Conservation (phyloP, 2,888 invertebrate species). For the Orthosia gothica region DNA sequence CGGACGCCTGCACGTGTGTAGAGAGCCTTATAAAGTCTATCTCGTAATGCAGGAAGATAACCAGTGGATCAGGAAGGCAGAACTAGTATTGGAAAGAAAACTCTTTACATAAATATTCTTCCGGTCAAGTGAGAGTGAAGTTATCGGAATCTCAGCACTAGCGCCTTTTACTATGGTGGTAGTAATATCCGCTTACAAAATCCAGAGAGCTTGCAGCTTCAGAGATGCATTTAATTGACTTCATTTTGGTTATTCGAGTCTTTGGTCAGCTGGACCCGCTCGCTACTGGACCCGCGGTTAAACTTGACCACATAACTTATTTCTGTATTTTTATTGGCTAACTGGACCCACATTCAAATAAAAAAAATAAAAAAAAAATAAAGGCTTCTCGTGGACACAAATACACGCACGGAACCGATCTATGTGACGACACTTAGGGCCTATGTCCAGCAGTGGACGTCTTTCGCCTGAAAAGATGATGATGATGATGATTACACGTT, state of each 20-base stretch:
- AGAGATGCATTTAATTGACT: background rate
- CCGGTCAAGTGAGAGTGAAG: constrained; percentile 52
- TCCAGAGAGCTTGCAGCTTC: background rate
- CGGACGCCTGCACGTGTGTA: background rate
- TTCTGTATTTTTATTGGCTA: too few species aligned
- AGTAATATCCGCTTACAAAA: constrained; percentile 8
- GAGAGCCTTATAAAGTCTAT: constrained; percentile 26
- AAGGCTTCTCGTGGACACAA: too few species aligned
- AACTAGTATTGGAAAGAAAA: constrained; percentile 52
- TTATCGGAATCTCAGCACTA: background rate
- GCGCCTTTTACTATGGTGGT: background rate
- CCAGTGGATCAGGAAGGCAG: constrained; percentile 59
- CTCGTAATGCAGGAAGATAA: constrained; percentile 58
- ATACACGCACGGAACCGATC: too few species aligned
- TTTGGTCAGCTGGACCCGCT: too few species aligned
- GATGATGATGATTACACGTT: too few species aligned
- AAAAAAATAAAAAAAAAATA: too few species aligned
- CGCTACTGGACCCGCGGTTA: too few species aligned
- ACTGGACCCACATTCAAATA: too few species aligned
- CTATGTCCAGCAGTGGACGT: too few species aligned
- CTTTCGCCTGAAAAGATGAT: too few species aligned
- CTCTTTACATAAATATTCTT: constrained; percentile 49
- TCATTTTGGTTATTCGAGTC: background rate
- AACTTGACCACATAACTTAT: too few species aligned
- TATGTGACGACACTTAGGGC: too few species aligned